phyloP scores from a whole-genome alignment of 2,888 invertebrate genomes.

The Ferrisia virgata region DNA sequence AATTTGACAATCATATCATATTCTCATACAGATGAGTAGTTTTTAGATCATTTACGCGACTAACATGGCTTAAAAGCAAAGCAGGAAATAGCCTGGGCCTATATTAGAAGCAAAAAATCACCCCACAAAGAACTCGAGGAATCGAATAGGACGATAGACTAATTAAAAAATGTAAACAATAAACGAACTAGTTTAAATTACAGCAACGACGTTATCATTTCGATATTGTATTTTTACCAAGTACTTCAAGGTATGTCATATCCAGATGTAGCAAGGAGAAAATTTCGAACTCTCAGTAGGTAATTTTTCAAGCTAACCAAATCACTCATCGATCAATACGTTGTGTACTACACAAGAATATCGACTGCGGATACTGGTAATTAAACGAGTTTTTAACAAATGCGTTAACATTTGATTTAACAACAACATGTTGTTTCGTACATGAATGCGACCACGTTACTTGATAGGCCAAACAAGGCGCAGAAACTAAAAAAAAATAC shows the following conservation, averaged over 20 bases:
- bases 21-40: too few relatives aligned
- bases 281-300: background rate
- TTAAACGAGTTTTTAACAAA: conserved; percentile 38
- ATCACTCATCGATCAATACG: background rate
- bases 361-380: background rate
- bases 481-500: conserved; percentile 31
- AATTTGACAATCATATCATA: background rate
- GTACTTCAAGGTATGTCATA: background rate
- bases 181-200: too few relatives aligned
- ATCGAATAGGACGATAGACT: too few relatives aligned
- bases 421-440: conserved; percentile 37
- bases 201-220: too few relatives aligned
- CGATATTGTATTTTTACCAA: too few relatives aligned
- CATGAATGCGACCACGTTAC: conserved; percentile 29
- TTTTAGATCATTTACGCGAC: too few relatives aligned
- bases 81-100: too few relatives aligned
- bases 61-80: too few relatives aligned
- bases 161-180: too few relatives aligned
- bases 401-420: conserved; percentile 38
- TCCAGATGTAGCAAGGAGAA: too few relatives aligned
- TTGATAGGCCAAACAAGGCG: conserved; percentile 22
- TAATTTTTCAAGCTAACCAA: background rate
- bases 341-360: background rate
- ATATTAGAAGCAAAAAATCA: too few relatives aligned
- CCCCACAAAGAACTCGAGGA: too few relatives aligned